Percentiles rank a stretch among this genome's conserved stretches.
Evolutionary conservation across 2,113 vertebrate genomes (phyloP).

Genomic region (Potamarius usumacintae): DNA sequence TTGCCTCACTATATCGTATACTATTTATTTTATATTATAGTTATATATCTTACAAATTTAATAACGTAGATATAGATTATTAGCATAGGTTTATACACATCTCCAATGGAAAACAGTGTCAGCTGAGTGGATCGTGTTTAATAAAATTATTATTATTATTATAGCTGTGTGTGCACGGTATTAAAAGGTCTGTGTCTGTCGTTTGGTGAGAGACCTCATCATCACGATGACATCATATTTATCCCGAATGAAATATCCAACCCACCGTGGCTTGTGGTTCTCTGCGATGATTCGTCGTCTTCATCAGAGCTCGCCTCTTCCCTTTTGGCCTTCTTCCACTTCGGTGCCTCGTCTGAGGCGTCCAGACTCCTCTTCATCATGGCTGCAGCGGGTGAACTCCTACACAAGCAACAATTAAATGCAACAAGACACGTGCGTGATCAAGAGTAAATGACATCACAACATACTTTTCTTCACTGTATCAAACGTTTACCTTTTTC

Average conservation of each 20-base stretch:
- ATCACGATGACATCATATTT: background rate
- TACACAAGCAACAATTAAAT: background rate
- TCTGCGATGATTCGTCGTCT: constrained; percentile 52
- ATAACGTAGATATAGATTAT: no score
- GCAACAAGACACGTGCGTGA: background rate
- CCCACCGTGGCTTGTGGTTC: constrained; percentile 60
- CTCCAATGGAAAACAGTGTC: no score
- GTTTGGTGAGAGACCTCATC: background rate
- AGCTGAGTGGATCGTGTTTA: no score
- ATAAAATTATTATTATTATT: no score
- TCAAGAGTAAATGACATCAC: background rate
- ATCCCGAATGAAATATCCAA: background rate
- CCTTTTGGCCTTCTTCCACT: constrained; percentile 49
- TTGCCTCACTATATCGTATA: no score
- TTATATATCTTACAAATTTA: no score
- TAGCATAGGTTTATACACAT: no score
- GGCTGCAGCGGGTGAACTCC: constrained; percentile 44
- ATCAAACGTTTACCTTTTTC: background rate
- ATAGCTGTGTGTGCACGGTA: background rate
- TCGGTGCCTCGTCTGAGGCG: constrained; percentile 36
- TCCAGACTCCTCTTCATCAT: constrained; percentile 68
- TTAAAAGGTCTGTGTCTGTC: background rate
- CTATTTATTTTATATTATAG: no score
- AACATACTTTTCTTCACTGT: background rate
- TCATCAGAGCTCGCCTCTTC: constrained; percentile 60